Evolutionary conservation across 2,113 vertebrate genomes (phyloP), one percentile per base, ranked within the genome.

Genomic region (Bos indicus): DNA sequence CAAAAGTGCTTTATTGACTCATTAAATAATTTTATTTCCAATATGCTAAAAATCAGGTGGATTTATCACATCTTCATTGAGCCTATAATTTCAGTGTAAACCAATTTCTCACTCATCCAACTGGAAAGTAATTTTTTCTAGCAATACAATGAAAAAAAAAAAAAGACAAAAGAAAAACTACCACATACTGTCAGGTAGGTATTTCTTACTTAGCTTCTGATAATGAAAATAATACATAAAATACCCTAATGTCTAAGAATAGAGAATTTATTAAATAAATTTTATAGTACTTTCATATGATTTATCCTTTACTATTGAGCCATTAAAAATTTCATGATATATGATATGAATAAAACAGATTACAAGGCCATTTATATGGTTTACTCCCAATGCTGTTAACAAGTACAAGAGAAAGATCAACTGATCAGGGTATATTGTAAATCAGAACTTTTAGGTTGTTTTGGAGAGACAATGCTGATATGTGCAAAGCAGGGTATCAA

Each of bases 261-360:
- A 97, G 12, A 67, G 19, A 93, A 92, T 93, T 23, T 19, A 82
- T 57, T 96, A 80, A 78, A 64, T n/a, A 81, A 92, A 91, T 40
- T n/a, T n/a, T 48, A 81, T 51, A 4, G 17, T 56, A 86, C 19
- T 81, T 36, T n/a, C 48, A 90, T 40, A 51, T 60, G 74, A 86
- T 83, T 71, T 90, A 88, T 83, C 33, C 33, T 71, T 71, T 88
- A 84, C 64, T 59, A 48, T 25, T 26, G 36, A n/a, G 19, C 30
- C 43, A 94, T 93, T 93, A 95, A 95, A 87, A 96, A 84, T 64
- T 33, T 87, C 81, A 90, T 36, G 51, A 82, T 21, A 25, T 54
- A 56, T 71, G 6, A 80, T 33, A 15, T 40, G 56, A 91, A 57
- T 56, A 81, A 81, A 86, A 94, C 8, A 64, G 21, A 77, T 67